These are phyloP conservation scores for Halocynthia roretzi DNA, from an alignment of 23 tunicate species.

Conservation along the genomic window DNA sequence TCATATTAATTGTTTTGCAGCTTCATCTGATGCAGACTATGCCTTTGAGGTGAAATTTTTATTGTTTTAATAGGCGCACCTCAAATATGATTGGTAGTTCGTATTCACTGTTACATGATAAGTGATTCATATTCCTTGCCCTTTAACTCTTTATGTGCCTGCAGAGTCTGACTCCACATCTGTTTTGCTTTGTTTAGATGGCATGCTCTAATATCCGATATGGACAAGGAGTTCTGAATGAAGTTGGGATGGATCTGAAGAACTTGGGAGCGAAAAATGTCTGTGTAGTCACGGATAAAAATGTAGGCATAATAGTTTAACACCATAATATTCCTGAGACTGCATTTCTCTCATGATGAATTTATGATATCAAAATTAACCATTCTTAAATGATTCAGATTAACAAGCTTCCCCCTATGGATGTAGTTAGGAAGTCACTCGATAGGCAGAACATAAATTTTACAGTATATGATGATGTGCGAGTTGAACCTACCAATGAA, in stretches of 20 bases:
- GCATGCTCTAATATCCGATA: constrained; percentile 91
- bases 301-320: constrained; percentile 26
- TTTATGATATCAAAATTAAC: background rate
- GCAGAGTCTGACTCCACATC: too few relatives aligned
- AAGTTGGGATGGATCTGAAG: constrained; percentile 82
- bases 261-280: constrained; percentile 85
- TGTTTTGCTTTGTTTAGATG: constrained; percentile 41
- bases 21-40: too few relatives aligned
- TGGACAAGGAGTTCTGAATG: constrained; percentile 80
- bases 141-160: too few relatives aligned
- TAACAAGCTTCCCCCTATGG: constrained; percentile 40
- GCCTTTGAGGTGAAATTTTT: too few relatives aligned
- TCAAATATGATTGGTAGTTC: too few relatives aligned
- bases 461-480: constrained; percentile 55
- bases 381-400: constrained; percentile 19
- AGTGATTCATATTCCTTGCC: too few relatives aligned
- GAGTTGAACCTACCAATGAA: constrained; percentile 90
- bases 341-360: background rate
- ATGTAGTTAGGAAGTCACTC: constrained; percentile 49
- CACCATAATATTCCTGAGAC: background rate
- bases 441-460: constrained; percentile 44
- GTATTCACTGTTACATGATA: too few relatives aligned
- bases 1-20: too few relatives aligned
- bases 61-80: too few relatives aligned
- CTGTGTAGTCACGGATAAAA: constrained; percentile 82